Base-by-base conservation (phyloP, 2,113 vertebrate species). In the Loxodonta africana region DNA sequence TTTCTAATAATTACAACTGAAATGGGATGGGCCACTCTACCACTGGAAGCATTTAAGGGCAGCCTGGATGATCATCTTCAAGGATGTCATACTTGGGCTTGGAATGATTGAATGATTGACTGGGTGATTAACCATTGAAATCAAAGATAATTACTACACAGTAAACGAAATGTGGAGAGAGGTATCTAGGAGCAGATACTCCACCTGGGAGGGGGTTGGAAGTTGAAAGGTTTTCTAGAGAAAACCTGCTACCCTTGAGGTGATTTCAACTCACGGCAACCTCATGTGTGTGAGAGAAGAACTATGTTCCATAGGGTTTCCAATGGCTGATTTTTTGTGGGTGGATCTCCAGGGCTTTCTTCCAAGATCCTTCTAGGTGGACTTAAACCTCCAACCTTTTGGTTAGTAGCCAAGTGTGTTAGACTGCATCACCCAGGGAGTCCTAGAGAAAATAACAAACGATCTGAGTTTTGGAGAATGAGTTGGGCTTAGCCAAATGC, bases 1-100 rank as follows among this genome's bases (percentile, higher is more conserved):
- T 87, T 89, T 90, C 88, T 53, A 69, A 77, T 62, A 84, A 94
- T 53, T 76, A 80, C 76, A 83, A 69, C n/a, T 44, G 1, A 14
- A 20, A n/a, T 53, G 4, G 21, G 4, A 77, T 48, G 14, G 81
- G 1, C 60, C 53, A 57, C 3, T 21, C 25, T 69, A 5, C 25
- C 53, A 78, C 17, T 76, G 17, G 12, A 46, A 67, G 33, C 23
- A 78, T 33, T 63, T 60, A 92, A 65, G 15, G 53, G 6, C 26
- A 53, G 12, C 41, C 81, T 69, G 81, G 14, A 67, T 60, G 5
- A 87, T 41, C 44, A 84, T n/a, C 18, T 57, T 86, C 3, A 65
- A 91, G 33, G 63, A 82, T 30, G 41, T 17, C 33, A 17, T 8
- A 28, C 44, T 23, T 8, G 6, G 28, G 30, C 11, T 11, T 7